These are phyloP conservation scores for Myzus persicae DNA, from an alignment of 1,140 invertebrate genomes.

Conservation along the genomic window DNA sequence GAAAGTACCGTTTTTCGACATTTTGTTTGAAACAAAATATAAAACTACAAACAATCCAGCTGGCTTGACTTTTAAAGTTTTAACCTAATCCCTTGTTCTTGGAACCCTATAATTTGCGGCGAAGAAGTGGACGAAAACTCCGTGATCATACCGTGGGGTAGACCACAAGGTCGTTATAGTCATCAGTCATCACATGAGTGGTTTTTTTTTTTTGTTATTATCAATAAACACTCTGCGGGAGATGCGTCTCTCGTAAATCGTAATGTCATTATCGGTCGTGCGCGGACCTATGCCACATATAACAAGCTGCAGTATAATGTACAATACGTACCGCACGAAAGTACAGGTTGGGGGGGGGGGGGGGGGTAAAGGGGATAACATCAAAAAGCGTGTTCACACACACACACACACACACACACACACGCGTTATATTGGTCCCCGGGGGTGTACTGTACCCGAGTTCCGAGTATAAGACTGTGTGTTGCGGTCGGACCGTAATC, in stretches of 20 bases:
- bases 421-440: neutral
- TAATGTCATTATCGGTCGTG: conserved; percentile 11
- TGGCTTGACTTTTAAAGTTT: neutral
- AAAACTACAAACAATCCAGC: too few relatives aligned
- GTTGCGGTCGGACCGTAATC: conserved; percentile 40
- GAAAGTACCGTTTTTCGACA: too few relatives aligned
- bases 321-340: neutral
- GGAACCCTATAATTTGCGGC: neutral
- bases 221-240: conserved; percentile 1
- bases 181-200: neutral
- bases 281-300: neutral
- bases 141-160: too few relatives aligned
- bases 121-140: neutral
- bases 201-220: neutral
- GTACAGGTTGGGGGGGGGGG: neutral
- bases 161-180: neutral
- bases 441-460: neutral
- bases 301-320: neutral
- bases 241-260: neutral
- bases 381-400: neutral
- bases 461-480: neutral
- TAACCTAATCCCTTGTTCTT: neutral
- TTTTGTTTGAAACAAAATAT: too few relatives aligned
- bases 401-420: neutral
- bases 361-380: neutral